Evolutionary conservation across 2,797 vertebrate genomes (phyloP), one percentile per base, ranked within the genome.

Genomic region (Phrynocephalus vlangalii): DNA sequence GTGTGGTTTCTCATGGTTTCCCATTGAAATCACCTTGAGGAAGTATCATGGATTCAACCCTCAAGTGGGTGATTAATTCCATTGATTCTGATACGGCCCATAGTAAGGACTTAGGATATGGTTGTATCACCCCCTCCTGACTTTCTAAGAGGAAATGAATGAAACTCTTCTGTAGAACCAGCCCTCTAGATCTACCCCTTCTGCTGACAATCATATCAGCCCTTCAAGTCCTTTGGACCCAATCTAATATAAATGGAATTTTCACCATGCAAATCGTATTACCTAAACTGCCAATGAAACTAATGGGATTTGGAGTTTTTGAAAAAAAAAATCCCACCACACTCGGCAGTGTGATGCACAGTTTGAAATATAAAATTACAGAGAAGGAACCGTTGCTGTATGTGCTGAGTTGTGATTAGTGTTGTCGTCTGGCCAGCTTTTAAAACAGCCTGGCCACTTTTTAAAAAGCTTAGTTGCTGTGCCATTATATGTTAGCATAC

Each of bases 131-230:
- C 68, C 60, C 77, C 81, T 76, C 56, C 33, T 84, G 79, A 60
- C 63, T 81, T 85, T 88, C 76, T 88, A 80, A 68, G 60, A 84
- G 33, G 60, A 85, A 85, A 88, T 88, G 78, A 85, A 88, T 88
- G 83, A 95, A 95, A 96, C 93, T 90, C 92, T 94, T 88, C 84
- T 87, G 94, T 95, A 94, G 94, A 95, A 93, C 76, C 78, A 93
- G 92, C 92, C 93, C 92, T 93, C 94, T 90, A 95, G 85, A 92
- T 94, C 85, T 92, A 93, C 85, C 92, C 93, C 91, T 94, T 94
- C 91, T 90, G 86, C 78, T 89, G 86, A 93, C 92, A 88, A 86
- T 93, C 91, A 86, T 90, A 84, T 93, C 90, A 90, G 89, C 60
- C 91, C 93, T 82, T 91, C 79, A 89, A 89, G 91, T 94, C 94